Base-by-base conservation (phyloP, 2,797 vertebrate genomes). In the Chaunax sp. region DNA sequence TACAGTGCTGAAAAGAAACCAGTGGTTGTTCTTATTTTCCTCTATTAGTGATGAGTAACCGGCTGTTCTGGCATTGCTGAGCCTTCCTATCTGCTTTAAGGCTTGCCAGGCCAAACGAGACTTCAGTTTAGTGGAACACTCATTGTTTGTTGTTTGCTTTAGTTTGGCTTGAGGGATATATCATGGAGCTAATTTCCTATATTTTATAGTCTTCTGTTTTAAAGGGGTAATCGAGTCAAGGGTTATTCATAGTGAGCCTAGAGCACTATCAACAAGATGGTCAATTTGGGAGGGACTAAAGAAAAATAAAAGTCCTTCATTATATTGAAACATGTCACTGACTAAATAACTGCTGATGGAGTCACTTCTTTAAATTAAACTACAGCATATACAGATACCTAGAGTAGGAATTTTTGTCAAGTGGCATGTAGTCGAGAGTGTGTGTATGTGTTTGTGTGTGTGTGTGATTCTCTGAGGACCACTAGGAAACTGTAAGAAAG, bases 401-500 rank as follows among this genome's bases (percentile, higher is more conserved):
- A 35, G 33, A 35, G 7, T 35, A 10, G 33, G 33, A 9, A 9
- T 35, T 35, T 35, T 35, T 11, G 33, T 35, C 33, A 35, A 11
- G 33, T 35, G 33, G 6, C 8, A 35, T 35, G 33, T 11, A 35
- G 1, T 11, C 12, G 15, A 40, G 47, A 10, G 47, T n/a, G 25
- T 20, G 51, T 53, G n/a, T 14, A 16, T 23, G 19, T 35, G n/a
- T 45, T 6, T 20, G n/a, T 37, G 44, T 64, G 26, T 51, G 6
- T 62, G 22, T 53, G 26, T 62, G 54, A 70, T 60, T 65, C 37
- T 69, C 57, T 60, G 14, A 15, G 38, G 54, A 18, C 60, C 18
- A 22, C 72, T 82, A 68, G 84, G 78, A 89, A 89, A 83, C 76
- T 83, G 83, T 86, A 85, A 90, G 63, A 82, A 79, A 78, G 50